A percentile compares a stretch with the other conserved stretches of the same genome.
phyloP scores from a whole-genome alignment of 1,140 invertebrate species.

The Frieseomelitta varia region DNA sequence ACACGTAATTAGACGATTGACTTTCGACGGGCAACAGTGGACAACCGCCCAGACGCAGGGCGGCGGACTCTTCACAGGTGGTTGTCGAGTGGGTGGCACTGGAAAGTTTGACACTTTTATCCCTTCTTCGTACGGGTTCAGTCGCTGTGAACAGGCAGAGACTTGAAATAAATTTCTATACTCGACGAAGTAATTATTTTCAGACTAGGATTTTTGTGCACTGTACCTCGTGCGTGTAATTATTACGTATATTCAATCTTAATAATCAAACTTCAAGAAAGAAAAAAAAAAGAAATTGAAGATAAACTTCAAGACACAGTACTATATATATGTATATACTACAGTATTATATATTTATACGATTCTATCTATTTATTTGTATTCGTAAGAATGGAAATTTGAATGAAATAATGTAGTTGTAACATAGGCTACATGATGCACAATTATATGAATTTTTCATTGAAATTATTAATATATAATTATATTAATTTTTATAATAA shows the following conservation, averaged over 20 bases:
- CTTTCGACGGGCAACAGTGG: constrained; percentile 84
- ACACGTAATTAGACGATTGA: constrained; percentile 81
- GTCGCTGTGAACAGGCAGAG: constrained; percentile 50
- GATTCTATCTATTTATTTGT: neutral
- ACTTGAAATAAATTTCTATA: neutral
- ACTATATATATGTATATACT: neutral
- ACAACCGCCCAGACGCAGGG: constrained; percentile 87
- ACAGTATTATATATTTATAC: too few species aligned
- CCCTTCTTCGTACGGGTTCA: constrained; percentile 67
- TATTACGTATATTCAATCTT: too few species aligned
- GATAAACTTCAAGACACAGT: neutral
- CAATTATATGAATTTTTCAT: too few species aligned
- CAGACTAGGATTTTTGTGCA: neutral
- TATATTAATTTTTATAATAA: too few species aligned
- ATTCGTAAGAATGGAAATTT: neutral
- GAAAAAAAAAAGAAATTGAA: neutral
- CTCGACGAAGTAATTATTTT: neutral
- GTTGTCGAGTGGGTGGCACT: constrained; percentile 54
- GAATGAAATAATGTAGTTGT: neutral
- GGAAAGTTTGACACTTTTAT: constrained; percentile 65
- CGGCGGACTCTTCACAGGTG: constrained; percentile 74
- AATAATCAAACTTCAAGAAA: too few species aligned
- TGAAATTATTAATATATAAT: too few species aligned
- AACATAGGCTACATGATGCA: too few species aligned
- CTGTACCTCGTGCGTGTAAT: too few species aligned